These are phyloP conservation scores for Nyctibius bracteatus DNA, from an alignment of 2,113 vertebrate genomes.

Conservation along the genomic window DNA sequence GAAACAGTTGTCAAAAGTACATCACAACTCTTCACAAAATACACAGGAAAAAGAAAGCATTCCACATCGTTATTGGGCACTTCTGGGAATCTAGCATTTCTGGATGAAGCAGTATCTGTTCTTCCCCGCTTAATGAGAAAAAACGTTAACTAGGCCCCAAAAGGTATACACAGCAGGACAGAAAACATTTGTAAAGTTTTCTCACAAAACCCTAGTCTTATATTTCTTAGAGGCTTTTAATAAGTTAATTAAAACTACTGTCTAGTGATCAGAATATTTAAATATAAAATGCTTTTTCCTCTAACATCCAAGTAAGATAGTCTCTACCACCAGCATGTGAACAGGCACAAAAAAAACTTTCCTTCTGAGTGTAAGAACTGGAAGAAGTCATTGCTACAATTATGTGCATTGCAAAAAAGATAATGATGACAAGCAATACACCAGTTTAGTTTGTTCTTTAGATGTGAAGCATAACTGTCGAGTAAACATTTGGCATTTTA, in stretches of 20 bases:
- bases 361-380: too few relatives aligned
- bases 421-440: background rate
- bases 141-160: rapidly evolving
- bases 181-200: background rate
- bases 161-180: background rate
- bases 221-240: background rate
- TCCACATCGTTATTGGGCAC: background rate
- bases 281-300: background rate
- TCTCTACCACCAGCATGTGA: background rate
- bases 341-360: background rate
- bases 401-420: background rate
- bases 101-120: background rate
- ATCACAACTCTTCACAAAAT: background rate
- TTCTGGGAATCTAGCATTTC: background rate
- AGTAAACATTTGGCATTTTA: background rate
- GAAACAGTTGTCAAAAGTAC: background rate
- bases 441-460: background rate
- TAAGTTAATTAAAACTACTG: background rate
- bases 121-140: rapidly evolving
- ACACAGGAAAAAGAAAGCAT: background rate
- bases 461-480: background rate
- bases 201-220: background rate
- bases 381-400: background rate
- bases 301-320: background rate
- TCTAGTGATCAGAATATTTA: background rate